Evolutionary conservation across 2,797 vertebrate species (phyloP).

Genomic region (Aldrovandia affinis): DNA sequence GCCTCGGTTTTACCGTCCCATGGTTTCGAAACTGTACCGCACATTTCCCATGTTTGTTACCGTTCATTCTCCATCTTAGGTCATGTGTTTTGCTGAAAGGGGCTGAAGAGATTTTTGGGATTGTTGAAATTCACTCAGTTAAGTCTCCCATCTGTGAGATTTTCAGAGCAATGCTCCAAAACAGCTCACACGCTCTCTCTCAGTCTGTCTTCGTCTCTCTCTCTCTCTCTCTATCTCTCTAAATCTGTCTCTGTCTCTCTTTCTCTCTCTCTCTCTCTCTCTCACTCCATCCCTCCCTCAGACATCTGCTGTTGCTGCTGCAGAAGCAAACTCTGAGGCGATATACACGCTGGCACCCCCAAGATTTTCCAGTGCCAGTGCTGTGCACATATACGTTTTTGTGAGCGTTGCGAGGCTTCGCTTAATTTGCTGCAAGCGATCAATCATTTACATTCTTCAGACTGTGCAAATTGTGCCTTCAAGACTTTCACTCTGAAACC

Average conservation of each 20-base stretch:
- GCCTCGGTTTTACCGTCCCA: neutral
- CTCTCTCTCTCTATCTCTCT: neutral
- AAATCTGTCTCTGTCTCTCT: neutral
- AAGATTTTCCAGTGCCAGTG: neutral
- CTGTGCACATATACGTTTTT: conserved; percentile 1
- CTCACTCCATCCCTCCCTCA: neutral
- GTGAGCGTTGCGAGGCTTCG: neutral
- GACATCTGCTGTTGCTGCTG: neutral
- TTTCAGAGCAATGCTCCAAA: neutral
- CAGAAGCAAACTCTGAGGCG: neutral
- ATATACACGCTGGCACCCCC: neutral
- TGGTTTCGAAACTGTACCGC: neutral
- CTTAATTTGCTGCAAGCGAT: conserved; percentile 1
- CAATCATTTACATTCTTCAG: neutral
- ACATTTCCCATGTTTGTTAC: neutral
- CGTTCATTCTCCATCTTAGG: neutral
- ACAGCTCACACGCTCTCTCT: neutral
- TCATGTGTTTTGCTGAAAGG: neutral
- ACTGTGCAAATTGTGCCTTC: conserved; percentile 27
- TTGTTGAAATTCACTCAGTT: neutral
- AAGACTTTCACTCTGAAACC: conserved; percentile 27
- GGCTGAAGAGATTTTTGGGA: neutral
- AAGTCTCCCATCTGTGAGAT: neutral
- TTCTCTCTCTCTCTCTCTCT: neutral
- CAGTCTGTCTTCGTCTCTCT: neutral